phyloP scores from a whole-genome alignment of 23 tunicate genomes.

The Ciona savignyi region DNA sequence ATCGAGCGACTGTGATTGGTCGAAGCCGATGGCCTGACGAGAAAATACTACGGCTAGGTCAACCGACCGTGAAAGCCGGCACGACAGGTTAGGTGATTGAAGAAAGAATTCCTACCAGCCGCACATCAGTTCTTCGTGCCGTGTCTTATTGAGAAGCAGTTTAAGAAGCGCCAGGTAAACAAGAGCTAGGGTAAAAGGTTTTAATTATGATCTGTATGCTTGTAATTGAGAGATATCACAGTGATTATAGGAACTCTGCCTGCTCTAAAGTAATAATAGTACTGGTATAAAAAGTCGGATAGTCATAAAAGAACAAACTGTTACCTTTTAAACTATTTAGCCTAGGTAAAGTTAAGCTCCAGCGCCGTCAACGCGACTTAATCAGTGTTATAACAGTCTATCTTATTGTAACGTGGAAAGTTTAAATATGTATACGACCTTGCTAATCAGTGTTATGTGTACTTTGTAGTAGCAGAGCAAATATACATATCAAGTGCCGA shows the following conservation, averaged over 20 bases:
- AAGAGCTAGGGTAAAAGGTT: background rate
- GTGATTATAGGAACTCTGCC: too few species aligned
- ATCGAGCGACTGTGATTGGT: background rate
- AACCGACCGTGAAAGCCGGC: background rate
- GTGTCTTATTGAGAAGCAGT: background rate
- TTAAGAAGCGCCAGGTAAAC: background rate
- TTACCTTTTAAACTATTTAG: too few species aligned
- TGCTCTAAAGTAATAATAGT: too few species aligned
- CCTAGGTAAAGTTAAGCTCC: too few species aligned
- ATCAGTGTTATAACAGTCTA: too few species aligned
- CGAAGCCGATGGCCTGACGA: constrained; percentile 1
- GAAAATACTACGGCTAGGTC: background rate
- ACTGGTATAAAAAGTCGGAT: too few species aligned
- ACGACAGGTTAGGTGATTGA: background rate
- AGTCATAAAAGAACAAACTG: too few species aligned
- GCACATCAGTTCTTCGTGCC: background rate
- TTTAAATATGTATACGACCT: too few species aligned
- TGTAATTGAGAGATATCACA: background rate
- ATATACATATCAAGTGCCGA: background rate
- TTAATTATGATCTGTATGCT: background rate
- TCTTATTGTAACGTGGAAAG: too few species aligned
- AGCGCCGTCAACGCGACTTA: too few species aligned
- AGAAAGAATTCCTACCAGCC: too few species aligned
- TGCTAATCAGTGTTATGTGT: background rate
- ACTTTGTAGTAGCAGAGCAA: background rate